Conservation (phyloP, 2,113 vertebrate genomes). For the Corythoichthys intestinalis region DNA sequence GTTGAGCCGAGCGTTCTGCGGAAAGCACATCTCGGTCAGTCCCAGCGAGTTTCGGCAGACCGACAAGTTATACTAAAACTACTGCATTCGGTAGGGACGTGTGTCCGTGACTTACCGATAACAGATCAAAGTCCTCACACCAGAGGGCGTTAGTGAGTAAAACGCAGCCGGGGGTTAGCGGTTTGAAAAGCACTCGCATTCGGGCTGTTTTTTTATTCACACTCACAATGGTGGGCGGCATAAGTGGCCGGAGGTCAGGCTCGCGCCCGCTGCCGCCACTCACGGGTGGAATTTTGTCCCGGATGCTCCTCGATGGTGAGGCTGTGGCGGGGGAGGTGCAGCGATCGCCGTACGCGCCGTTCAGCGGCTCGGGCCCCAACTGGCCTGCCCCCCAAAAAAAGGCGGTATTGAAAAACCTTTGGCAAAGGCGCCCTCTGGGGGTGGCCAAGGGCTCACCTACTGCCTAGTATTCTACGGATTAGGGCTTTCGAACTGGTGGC, state of each 20-base stretch:
- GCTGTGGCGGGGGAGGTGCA: constrained; percentile 89
- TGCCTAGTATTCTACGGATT: too few species aligned
- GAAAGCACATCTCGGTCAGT: constrained; percentile 9
- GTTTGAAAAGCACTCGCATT: neutral
- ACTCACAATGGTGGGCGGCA: constrained; percentile 88
- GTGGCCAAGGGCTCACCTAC: too few species aligned
- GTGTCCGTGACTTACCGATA: constrained; percentile 41
- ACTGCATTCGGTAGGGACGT: neutral
- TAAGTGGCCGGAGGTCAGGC: constrained; percentile 88
- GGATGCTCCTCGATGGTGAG: constrained; percentile 89
- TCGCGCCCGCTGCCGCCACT: constrained; percentile 79
- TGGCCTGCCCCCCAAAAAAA: too few species aligned
- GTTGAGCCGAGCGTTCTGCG: constrained; percentile 96
- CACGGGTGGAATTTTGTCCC: constrained; percentile 88
- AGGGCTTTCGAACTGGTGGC: too few species aligned
- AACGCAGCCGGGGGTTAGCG: constrained; percentile 19
- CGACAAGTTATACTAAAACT: too few species aligned
- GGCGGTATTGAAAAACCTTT: too few species aligned
- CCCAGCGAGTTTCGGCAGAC: too few species aligned
- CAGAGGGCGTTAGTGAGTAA: constrained; percentile 31
- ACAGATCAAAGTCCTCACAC: constrained; percentile 70
- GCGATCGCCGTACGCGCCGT: constrained; percentile 82
- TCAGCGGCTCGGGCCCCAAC: constrained; percentile 28
- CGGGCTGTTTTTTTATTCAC: too few species aligned
- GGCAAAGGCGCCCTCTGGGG: too few species aligned